Evolutionary conservation across 2,113 vertebrate species (phyloP), one percentile per base, ranked within the genome.

Genomic region (Himantopus leucocephalus): DNA sequence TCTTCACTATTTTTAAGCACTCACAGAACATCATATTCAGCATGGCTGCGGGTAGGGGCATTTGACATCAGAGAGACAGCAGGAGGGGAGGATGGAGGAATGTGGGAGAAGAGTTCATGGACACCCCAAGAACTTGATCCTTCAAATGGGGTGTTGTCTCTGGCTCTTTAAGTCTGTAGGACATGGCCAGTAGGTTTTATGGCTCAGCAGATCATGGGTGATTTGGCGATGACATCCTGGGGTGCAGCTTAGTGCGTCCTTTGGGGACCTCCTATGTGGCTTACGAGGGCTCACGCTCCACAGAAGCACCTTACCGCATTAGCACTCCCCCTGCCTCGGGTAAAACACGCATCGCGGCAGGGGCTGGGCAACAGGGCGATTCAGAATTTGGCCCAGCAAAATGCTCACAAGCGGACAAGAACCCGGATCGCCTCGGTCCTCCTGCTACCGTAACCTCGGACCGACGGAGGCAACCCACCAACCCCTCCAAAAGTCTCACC

Each of bases 261-360:
- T n/a, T 52, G 37, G 26, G 50, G n/a, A 53, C 48, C 41, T 92
- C 26, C 1, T 16, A 20, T 1, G 12, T 9, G n/a, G 12, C 18
- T 50, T 66, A 45, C 0, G 0, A 47, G 0, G 0, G 27, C 39
- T 70, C 55, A 13, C 1, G 19, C 48, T 62, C 80, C 43, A 19
- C 10, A 50, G n/a, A 20, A 32, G 45, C 27, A 30, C 43, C 24
- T n/a, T 21, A 14, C 10, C 4, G 7, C 1, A 0, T 30, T 4
- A 76, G 53, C 27, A 70, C 35, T 47, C 12, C 30, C 41, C 13
- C 48, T 16, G 35, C 68, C 68, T 22, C 19, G 35, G 12, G 5
- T 52, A 52, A 77, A 84, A 77, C 24, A 47, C 0, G 0, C 23
- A n/a, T 14, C 47, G 15, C 0, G 0, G 35, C 35, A 72, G 15